Evolutionary conservation across 2,797 vertebrate genomes (phyloP).

Genomic region (Rhinoraja longicauda): DNA sequence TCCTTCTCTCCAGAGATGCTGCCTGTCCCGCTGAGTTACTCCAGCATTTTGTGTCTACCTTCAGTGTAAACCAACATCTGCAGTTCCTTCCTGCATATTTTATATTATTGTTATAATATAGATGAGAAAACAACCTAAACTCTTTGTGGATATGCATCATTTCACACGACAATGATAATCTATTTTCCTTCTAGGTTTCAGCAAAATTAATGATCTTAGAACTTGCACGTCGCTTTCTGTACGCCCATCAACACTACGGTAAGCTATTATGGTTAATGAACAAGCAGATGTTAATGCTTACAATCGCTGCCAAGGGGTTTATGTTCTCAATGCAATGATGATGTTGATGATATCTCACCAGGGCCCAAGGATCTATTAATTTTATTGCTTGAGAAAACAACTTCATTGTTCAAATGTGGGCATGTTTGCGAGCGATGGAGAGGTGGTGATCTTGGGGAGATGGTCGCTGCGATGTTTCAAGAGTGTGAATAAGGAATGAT

Average conservation of each 20-base stretch:
- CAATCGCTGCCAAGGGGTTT: neutral
- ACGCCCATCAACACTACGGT: neutral
- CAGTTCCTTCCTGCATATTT: too few relatives aligned
- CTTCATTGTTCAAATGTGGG: neutral
- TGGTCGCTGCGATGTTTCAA: neutral
- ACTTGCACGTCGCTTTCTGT: neutral
- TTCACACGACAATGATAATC: neutral
- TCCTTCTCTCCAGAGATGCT: too few relatives aligned
- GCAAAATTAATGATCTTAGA: neutral
- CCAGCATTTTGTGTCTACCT: too few relatives aligned
- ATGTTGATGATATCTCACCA: neutral
- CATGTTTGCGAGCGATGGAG: neutral
- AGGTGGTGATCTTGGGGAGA: neutral
- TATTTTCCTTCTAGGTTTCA: neutral
- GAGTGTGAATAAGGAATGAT: neutral
- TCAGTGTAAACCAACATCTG: too few relatives aligned
- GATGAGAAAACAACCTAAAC: neutral
- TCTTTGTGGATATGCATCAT: neutral
- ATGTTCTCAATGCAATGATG: neutral
- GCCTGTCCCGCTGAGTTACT: too few relatives aligned
- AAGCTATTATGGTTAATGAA: neutral
- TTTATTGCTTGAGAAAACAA: neutral
- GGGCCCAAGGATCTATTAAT: neutral
- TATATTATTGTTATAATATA: too few relatives aligned
- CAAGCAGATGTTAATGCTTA: constrained; percentile 20